These are phyloP conservation scores for Pseudorasbora parva DNA, from an alignment of 2,113 vertebrate species.

Conservation along the genomic window DNA sequence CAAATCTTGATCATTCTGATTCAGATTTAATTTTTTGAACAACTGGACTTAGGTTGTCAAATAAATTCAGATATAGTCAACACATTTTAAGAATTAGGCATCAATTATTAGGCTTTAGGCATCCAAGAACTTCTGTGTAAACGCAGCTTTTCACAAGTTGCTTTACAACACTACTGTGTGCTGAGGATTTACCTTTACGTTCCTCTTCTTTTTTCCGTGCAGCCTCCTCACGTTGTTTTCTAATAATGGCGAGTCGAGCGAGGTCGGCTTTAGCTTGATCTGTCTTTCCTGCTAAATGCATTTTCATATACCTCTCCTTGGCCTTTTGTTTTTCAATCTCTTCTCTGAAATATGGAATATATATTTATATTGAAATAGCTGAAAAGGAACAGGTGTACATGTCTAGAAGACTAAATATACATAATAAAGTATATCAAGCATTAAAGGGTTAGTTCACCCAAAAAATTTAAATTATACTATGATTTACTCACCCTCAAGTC, in stretches of 20 bases:
- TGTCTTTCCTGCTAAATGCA: constrained; percentile 97
- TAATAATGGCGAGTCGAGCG: constrained; percentile 92
- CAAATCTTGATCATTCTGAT: too few species aligned
- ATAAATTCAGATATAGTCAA: too few species aligned
- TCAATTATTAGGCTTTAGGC: too few species aligned
- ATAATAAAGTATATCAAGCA: background rate
- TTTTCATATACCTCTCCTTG: constrained; percentile 97
- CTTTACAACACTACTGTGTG: background rate
- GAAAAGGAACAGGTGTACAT: background rate
- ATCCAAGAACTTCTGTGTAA: background rate
- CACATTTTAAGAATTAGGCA: too few species aligned
- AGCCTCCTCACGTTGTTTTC: constrained; percentile 95
- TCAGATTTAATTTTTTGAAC: too few species aligned
- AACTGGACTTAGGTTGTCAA: too few species aligned
- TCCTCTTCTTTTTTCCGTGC: constrained; percentile 94
- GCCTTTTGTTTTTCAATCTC: constrained; percentile 98
- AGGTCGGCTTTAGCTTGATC: constrained; percentile 98
- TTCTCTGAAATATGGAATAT: constrained; percentile 78
- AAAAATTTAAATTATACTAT: too few species aligned
- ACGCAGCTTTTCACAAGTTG: background rate
- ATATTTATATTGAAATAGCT: background rate
- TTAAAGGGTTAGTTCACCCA: too few species aligned
- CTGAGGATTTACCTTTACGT: constrained; percentile 83
- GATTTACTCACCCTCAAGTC: too few species aligned
- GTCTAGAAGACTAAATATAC: background rate